Base-by-base conservation (phyloP, 2,888 invertebrate species). In the Phalera bucephala region DNA sequence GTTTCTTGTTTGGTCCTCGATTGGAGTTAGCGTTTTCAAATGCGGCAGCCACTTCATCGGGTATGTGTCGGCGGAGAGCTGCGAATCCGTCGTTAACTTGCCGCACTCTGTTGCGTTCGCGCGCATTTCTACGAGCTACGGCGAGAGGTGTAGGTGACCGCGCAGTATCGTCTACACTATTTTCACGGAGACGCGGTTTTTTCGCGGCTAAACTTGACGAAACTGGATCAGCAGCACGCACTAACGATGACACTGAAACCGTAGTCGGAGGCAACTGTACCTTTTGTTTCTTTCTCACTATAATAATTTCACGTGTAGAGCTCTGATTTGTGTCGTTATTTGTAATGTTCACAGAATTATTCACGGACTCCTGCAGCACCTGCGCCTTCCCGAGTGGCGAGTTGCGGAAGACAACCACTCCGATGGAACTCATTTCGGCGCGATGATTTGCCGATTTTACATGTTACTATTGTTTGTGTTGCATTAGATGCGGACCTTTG, bases 11-110 rank as follows among this genome's bases (percentile, higher is more conserved):
- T 0, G 91, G 89, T 13, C 94, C 93, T 49, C 93, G 83, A 10
- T 93, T 93, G 25, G 91, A 92, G 38, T 93, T 93, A 3, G 92
- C 92, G 20, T 84, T 91, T 73, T 93, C 94, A 45, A 93, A 94
- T 0, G 92, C 92, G 33, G 93, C 90, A 0, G 95, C 95, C 0
- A 95, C 94, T 70, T 95, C 94, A 35, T 93, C 94, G 0, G 97
- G 97, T 50, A 97, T 96, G 71, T 96, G 96, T 59, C 95, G 94
- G 11, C 97, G 91, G 1, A 97, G 83, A n/a, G 95, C 94, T 0
- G 96, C 95, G 74, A 97, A 97, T 10, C 97, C 97, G 65, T 96
- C 95, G 82, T 97, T 97, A 14, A 97, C 96, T 91, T 97, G 96
- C 58, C 97, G 96, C 6, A 97, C 97, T 42, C 98, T 92, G 81